These are phyloP conservation scores for Galago senegalensis DNA, from an alignment of 2,797 vertebrate species.

Conservation along the genomic window DNA sequence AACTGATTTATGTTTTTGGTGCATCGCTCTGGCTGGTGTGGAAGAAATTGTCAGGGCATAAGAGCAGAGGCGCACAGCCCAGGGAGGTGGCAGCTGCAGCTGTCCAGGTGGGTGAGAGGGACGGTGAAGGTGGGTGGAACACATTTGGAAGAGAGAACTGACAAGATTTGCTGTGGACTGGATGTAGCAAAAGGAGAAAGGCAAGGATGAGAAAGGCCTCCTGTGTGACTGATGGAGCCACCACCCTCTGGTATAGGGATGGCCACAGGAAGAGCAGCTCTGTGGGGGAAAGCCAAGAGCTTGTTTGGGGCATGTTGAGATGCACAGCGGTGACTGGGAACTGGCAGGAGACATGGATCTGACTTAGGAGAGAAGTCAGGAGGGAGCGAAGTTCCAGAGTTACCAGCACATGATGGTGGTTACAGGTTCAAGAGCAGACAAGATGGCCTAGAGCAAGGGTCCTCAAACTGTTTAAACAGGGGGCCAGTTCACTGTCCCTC, in stretches of 20 bases:
- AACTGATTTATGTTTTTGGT: background rate
- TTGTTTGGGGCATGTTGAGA: background rate
- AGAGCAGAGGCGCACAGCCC: too few species aligned
- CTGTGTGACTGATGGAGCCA: background rate
- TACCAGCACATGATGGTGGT: background rate
- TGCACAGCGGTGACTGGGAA: background rate
- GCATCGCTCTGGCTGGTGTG: background rate
- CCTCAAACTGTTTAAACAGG: too few species aligned
- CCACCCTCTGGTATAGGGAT: background rate
- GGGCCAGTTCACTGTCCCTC: too few species aligned
- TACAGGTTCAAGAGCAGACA: background rate
- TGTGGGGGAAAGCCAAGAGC: too few species aligned
- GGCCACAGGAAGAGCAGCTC: fast-evolving
- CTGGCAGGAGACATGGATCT: background rate
- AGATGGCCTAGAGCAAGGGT: background rate
- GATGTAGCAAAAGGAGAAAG: background rate
- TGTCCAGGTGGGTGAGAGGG: background rate
- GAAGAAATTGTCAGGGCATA: background rate
- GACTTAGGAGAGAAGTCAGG: background rate
- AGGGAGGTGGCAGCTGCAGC: background rate
- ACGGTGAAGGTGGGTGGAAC: background rate
- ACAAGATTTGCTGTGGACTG: background rate
- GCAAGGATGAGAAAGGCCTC: background rate
- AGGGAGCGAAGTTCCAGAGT: background rate
- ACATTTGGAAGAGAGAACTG: background rate